Evolutionary conservation across 2,113 vertebrate species (phyloP).

Genomic region (Peromyscus polionotus): DNA sequence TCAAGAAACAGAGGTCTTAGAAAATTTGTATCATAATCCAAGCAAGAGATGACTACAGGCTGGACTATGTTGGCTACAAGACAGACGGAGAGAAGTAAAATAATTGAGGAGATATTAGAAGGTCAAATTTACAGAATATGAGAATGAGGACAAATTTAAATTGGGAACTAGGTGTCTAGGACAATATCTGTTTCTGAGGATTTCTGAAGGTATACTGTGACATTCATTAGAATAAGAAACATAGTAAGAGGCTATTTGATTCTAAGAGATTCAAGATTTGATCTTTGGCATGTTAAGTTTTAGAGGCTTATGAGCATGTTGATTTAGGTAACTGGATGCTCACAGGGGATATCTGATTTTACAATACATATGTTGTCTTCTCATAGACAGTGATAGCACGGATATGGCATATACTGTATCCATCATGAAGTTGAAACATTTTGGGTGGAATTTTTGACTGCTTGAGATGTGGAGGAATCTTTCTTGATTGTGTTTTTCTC

Average conservation of each 20-base stretch:
- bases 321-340: neutral
- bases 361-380: conserved; percentile 17
- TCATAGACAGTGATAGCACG: neutral
- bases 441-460: conserved; percentile 11
- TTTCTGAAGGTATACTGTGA: neutral
- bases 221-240: neutral
- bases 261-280: conserved; percentile 8
- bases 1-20: neutral
- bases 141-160: neutral
- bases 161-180: neutral
- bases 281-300: neutral
- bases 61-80: neutral
- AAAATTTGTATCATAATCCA: conserved; percentile 40
- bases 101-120: conserved; percentile 1
- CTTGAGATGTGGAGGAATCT: neutral
- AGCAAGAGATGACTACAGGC: neutral
- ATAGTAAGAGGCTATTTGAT: neutral
- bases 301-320: neutral
- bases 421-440: neutral
- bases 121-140: neutral
- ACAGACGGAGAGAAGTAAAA: conserved; percentile 36
- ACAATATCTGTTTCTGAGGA: conserved; percentile 32
- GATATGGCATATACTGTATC: neutral
- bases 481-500: neutral
- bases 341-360: neutral